Conservation (phyloP, 2,888 invertebrate genomes). For the Plusia festucae region DNA sequence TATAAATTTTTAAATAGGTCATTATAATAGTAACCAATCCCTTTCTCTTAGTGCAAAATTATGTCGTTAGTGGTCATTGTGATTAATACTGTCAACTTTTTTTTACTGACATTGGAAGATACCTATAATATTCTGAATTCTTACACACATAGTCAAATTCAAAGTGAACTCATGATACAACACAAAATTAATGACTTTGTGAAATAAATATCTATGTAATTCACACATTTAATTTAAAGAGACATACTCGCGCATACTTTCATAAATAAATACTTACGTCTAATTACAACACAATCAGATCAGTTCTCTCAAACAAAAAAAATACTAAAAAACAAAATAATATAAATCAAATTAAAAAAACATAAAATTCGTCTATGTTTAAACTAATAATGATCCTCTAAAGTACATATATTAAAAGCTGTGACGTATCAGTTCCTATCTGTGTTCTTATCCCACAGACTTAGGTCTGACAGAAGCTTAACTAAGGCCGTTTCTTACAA, state of each 20-base stretch:
- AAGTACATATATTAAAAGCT: background rate
- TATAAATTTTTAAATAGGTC: too few species aligned
- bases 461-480: constrained; percentile 23
- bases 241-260: constrained; percentile 2
- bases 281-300: constrained; percentile 11
- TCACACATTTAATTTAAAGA: background rate
- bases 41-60: too few species aligned
- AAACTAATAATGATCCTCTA: background rate
- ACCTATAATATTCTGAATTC: too few species aligned
- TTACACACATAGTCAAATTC: background rate
- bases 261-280: constrained; percentile 16
- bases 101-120: too few species aligned
- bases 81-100: too few species aligned
- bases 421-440: constrained; percentile 11
- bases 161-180: background rate
- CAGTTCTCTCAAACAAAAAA: background rate
- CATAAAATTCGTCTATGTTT: background rate
- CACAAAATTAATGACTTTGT: background rate
- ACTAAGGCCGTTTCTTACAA: constrained; percentile 8
- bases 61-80: too few species aligned
- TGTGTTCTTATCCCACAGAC: constrained; percentile 6
- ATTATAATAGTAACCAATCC: too few species aligned
- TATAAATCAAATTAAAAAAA: background rate
- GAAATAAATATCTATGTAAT: background rate
- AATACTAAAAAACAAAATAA: background rate